phyloP scores from a whole-genome alignment of 2,113 vertebrate species.

The Fukomys damarensis region DNA sequence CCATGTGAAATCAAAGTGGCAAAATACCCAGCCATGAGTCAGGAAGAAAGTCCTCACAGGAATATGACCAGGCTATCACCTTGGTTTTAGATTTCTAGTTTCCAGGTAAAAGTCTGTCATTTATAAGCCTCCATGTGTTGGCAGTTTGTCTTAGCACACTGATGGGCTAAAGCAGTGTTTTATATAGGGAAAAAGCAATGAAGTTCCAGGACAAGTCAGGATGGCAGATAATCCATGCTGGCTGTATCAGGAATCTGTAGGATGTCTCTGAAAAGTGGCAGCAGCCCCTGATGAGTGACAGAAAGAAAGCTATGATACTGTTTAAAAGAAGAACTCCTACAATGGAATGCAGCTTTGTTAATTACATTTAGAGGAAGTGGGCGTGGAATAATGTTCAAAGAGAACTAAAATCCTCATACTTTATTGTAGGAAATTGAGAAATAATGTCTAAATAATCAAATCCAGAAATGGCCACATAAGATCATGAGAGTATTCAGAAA shows the following conservation, averaged over 20 bases:
- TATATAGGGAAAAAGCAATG: not conserved
- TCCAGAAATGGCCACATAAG: not conserved
- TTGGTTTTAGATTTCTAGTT: not conserved
- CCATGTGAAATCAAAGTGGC: not conserved
- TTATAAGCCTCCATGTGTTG: too few species aligned
- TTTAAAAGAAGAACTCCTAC: not conserved
- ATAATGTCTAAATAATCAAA: not conserved
- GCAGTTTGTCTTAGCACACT: not conserved
- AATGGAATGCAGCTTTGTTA: not conserved
- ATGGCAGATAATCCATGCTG: not conserved
- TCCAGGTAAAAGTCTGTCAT: not conserved
- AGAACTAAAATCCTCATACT: not conserved
- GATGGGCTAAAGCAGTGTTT: not conserved
- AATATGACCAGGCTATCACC: not conserved
- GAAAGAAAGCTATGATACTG: not conserved
- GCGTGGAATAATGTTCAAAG: not conserved
- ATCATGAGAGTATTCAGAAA: not conserved
- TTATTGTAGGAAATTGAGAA: accelerated
- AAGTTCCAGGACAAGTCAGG: not conserved
- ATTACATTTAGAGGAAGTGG: not conserved
- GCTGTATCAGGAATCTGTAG: accelerated
- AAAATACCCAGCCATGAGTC: not conserved
- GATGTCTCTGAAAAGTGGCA: not conserved
- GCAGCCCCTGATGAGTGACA: not conserved
- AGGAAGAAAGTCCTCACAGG: not conserved